These are phyloP conservation scores for Drosophila histrio DNA, from an alignment of 2,888 invertebrate species.

Conservation along the genomic window DNA sequence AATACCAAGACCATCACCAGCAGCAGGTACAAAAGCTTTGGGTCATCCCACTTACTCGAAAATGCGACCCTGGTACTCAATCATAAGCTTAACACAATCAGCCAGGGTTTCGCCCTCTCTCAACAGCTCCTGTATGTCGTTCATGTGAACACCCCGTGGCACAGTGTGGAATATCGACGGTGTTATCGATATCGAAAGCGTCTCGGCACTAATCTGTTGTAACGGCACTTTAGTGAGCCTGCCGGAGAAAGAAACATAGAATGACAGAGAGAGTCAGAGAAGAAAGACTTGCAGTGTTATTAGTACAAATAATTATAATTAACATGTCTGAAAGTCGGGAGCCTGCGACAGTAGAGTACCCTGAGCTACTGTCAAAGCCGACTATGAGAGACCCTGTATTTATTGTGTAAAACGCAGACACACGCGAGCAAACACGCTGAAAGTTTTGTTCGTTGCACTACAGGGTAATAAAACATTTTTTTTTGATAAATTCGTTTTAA, in stretches of 20 bases:
- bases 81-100: constrained; percentile 82
- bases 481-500: too few relatives aligned
- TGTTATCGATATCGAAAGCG: constrained; percentile 81
- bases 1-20: constrained; percentile 27
- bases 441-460: too few relatives aligned
- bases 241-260: not conserved
- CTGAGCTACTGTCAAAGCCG: too few relatives aligned
- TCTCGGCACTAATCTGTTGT: constrained; percentile 82
- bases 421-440: too few relatives aligned
- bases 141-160: constrained; percentile 72
- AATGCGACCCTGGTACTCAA: constrained; percentile 81
- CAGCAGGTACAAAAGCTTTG: constrained; percentile 34
- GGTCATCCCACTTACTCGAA: constrained; percentile 81
- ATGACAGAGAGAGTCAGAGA: not conserved
- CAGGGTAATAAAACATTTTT: too few relatives aligned
- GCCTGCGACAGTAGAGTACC: too few relatives aligned
- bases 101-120: constrained; percentile 81
- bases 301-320: too few relatives aligned
- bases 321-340: too few relatives aligned
- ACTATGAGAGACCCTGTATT: too few relatives aligned
- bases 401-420: too few relatives aligned
- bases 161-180: constrained; percentile 83
- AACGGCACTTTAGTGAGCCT: constrained; percentile 83
- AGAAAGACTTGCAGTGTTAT: too few relatives aligned
- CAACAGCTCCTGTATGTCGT: constrained; percentile 78